Evolutionary conservation across 2,888 invertebrate species (phyloP).

Genomic region (Cacoxenus indagator): DNA sequence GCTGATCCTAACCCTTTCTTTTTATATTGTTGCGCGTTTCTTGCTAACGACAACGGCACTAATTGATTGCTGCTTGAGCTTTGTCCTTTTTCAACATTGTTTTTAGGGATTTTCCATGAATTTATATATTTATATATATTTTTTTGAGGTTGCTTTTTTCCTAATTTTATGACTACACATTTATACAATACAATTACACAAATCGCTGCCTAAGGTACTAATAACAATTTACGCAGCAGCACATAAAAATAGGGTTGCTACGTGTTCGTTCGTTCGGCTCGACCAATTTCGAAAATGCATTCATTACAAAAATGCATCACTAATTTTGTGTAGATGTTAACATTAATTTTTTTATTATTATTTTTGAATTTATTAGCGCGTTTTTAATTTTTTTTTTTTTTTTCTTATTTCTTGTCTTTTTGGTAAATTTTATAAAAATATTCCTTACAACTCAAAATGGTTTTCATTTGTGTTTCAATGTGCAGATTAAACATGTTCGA

Average conservation of each 20-base stretch:
- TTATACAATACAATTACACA: conserved; percentile 6
- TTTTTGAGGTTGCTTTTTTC: background rate
- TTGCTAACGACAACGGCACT: background rate
- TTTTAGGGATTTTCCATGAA: too few species aligned
- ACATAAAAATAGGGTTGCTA: conserved; percentile 24
- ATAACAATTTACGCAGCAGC: conserved; percentile 40
- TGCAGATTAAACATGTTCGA: background rate
- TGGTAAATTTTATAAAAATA: conserved; percentile 36
- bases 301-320: conserved; percentile 49
- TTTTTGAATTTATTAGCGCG: conserved; percentile 29
- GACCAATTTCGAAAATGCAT: conserved; percentile 44
- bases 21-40: background rate
- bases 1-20: background rate
- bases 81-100: background rate
- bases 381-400: conserved; percentile 23
- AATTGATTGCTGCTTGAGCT: background rate
- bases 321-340: conserved; percentile 25
- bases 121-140: background rate
- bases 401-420: conserved; percentile 27
- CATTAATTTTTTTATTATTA: conserved; percentile 24
- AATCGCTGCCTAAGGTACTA: conserved; percentile 39
- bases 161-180: background rate
- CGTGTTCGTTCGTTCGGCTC: conserved; percentile 19
- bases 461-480: conserved; percentile 14
- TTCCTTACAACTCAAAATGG: conserved; percentile 25